Conservation (phyloP, 35 echinoderm and acorn worm species). For the Hemicentrotus pulcherrimus region DNA sequence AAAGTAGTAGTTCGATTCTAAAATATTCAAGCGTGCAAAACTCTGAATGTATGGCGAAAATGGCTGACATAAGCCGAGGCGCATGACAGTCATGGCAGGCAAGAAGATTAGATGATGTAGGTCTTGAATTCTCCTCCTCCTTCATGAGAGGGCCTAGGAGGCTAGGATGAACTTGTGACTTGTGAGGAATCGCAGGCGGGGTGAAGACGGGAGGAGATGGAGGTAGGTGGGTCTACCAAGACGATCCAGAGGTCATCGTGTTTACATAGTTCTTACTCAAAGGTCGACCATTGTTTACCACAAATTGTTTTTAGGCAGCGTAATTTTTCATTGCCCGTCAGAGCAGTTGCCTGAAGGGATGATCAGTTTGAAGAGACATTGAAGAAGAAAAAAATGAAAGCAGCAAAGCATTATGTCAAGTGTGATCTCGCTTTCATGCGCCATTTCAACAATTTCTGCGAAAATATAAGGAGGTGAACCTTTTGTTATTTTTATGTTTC, state of each 20-base stretch:
- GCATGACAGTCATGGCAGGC: background rate
- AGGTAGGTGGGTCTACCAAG: background rate
- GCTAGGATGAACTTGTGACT: background rate
- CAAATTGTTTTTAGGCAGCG: slow-evolving; percentile 40
- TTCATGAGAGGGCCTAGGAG: too few species aligned
- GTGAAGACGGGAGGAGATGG: background rate
- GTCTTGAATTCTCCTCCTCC: background rate
- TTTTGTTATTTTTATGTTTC: background rate
- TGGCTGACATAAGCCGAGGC: background rate
- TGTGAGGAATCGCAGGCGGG: slow-evolving; percentile 3
- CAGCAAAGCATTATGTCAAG: background rate
- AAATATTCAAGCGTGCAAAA: too few species aligned
- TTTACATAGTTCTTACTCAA: slow-evolving; percentile 28
- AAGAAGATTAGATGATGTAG: background rate
- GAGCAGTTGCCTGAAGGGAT: background rate
- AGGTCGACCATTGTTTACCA: slow-evolving; percentile 30
- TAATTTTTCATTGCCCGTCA: slow-evolving; percentile 46
- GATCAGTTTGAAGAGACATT: background rate
- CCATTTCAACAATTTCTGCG: background rate
- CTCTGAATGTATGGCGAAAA: background rate
- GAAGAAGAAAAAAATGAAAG: background rate
- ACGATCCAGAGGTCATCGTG: slow-evolving; percentile 33
- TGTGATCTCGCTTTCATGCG: background rate
- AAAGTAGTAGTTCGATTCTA: too few species aligned
- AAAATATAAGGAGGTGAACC: background rate